These are phyloP conservation scores for Struthidea cinerea DNA, from an alignment of 2,113 vertebrate species.

Conservation along the genomic window DNA sequence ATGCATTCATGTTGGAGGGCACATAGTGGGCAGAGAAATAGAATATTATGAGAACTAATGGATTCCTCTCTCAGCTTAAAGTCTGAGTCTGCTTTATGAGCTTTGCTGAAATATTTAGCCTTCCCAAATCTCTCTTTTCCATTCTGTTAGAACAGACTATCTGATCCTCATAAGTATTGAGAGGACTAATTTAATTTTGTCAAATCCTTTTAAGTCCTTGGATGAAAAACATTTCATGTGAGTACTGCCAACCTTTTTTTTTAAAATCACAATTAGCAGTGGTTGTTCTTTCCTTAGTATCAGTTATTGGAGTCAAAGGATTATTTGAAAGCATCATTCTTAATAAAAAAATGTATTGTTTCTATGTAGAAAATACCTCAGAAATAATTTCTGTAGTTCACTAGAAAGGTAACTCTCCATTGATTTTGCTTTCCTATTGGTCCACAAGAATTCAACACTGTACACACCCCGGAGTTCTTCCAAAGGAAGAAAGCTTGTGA, in stretches of 20 bases:
- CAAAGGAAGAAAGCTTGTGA: neutral
- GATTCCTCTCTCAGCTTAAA: neutral
- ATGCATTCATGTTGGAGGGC: neutral
- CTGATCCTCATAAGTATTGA: neutral
- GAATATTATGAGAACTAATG: neutral
- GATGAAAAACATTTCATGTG: neutral
- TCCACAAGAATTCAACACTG: neutral
- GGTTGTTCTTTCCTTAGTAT: neutral
- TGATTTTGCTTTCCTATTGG: neutral
- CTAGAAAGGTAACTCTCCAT: neutral
- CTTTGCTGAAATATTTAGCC: neutral
- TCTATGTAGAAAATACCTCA: neutral
- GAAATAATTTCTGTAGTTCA: neutral
- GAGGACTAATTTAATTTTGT: neutral
- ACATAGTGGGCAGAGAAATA: neutral
- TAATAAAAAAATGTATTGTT: neutral
- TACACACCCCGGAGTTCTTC: neutral
- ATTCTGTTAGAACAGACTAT: neutral
- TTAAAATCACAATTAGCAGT: neutral
- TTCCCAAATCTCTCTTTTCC: neutral
- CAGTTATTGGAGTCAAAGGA: neutral
- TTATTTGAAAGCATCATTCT: neutral
- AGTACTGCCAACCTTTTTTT: neutral
- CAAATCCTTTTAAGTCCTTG: neutral
- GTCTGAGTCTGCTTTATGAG: neutral